A percentile compares a stretch with the other conserved stretches of the same genome.
Conservation (phyloP, 2,797 vertebrate genomes). For the Eulemur coronatus region DNA sequence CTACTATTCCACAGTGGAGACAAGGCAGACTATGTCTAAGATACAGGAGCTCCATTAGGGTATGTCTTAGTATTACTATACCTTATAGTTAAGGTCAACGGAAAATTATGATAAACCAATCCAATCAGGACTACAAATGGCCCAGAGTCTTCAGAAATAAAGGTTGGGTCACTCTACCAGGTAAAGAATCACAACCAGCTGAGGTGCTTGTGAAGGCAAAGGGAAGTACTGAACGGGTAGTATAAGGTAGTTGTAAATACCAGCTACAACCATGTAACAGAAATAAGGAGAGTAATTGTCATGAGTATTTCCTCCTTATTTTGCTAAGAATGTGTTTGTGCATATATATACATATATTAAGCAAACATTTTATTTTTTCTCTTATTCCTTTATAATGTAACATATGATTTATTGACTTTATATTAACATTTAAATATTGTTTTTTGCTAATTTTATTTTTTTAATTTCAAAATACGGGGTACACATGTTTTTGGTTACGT, state of each 20-base stretch:
- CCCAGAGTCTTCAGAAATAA: neutral
- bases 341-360: neutral
- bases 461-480: neutral
- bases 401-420: neutral
- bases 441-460: neutral
- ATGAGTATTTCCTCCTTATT: neutral
- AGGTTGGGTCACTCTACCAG: neutral
- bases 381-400: neutral
- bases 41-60: neutral
- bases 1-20: neutral
- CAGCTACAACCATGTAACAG: neutral
- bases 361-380: neutral
- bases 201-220: neutral
- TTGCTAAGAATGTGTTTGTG: neutral
- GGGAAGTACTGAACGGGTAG: neutral
- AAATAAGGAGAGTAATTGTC: neutral
- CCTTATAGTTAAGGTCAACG: neutral
- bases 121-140: neutral
- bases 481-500: neutral
- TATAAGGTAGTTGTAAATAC: neutral
- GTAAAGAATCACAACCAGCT: neutral
- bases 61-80: neutral
- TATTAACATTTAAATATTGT: neutral
- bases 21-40: neutral
- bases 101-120: neutral